A percentile compares a stretch with the other conserved stretches of the same genome.
Conservation (phyloP, 1,140 invertebrate species). For the Caenorhabditis briggsae region DNA sequence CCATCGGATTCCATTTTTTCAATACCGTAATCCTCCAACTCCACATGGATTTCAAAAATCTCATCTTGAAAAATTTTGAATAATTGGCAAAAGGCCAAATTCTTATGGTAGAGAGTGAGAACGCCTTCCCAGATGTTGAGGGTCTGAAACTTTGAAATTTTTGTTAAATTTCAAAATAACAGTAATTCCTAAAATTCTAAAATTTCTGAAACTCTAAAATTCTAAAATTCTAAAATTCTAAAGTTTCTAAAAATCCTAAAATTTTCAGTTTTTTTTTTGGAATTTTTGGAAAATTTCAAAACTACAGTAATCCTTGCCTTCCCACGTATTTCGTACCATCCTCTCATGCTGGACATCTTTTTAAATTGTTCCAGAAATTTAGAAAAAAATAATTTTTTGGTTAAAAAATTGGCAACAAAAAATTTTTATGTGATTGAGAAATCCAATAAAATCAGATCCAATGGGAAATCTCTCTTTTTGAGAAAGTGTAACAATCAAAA, state of each 20-base stretch:
- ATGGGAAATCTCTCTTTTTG: neutral
- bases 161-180: too few relatives aligned
- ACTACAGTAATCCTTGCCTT: constrained; percentile 5
- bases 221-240: too few relatives aligned
- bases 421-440: too few relatives aligned
- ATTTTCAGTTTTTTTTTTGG: too few relatives aligned
- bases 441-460: neutral
- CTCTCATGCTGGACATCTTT: neutral
- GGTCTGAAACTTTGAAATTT: neutral
- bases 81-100: constrained; percentile 1
- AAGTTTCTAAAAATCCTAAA: too few relatives aligned
- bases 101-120: neutral
- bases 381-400: too few relatives aligned
- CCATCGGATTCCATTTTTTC: constrained; percentile 6
- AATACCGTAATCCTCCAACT: neutral
- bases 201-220: too few relatives aligned
- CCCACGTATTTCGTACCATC: constrained; percentile 26
- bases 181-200: too few relatives aligned
- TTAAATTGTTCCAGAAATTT: neutral
- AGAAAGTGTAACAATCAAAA: constrained; percentile 1
- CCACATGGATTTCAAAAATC: constrained; percentile 34
- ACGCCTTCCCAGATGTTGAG: constrained; percentile 32
- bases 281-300: neutral
- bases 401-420: neutral
- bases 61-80: constrained; percentile 39